These are phyloP conservation scores for Stomatorhinus ivindoensis DNA, from an alignment of 2,113 vertebrate species.

Conservation along the genomic window DNA sequence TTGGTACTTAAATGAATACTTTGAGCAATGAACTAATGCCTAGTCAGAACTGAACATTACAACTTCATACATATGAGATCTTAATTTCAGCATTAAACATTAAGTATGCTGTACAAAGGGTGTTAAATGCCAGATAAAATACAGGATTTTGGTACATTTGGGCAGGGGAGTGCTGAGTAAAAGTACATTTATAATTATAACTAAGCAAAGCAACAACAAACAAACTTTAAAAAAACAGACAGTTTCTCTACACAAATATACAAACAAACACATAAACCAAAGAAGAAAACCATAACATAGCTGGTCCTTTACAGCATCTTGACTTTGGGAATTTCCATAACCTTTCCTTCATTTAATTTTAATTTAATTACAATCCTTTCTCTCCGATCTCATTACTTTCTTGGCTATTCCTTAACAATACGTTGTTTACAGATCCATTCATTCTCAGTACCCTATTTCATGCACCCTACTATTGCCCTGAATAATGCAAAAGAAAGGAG, in stretches of 20 bases:
- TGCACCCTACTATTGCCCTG: background rate
- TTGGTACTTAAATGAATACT: background rate
- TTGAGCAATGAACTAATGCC: constrained; percentile 3
- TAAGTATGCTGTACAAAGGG: background rate
- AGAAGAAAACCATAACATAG: background rate
- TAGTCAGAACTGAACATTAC: constrained; percentile 29
- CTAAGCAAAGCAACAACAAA: background rate
- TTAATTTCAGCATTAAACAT: constrained; percentile 19
- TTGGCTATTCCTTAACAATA: background rate
- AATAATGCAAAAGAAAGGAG: constrained; percentile 2
- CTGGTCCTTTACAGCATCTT: background rate
- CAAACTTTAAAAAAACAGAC: background rate
- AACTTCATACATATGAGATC: constrained; percentile 1
- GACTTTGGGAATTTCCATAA: background rate
- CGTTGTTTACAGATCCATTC: background rate
- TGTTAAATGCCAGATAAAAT: background rate
- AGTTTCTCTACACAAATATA: background rate
- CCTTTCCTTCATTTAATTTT: background rate
- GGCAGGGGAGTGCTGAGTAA: background rate
- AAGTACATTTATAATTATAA: background rate
- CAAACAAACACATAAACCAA: background rate
- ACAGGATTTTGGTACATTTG: background rate
- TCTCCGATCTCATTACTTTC: background rate
- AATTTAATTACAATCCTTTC: background rate
- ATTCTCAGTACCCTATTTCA: background rate